Conservation (phyloP, 2,797 vertebrate species). For the Muraenolepis orangiensis region DNA sequence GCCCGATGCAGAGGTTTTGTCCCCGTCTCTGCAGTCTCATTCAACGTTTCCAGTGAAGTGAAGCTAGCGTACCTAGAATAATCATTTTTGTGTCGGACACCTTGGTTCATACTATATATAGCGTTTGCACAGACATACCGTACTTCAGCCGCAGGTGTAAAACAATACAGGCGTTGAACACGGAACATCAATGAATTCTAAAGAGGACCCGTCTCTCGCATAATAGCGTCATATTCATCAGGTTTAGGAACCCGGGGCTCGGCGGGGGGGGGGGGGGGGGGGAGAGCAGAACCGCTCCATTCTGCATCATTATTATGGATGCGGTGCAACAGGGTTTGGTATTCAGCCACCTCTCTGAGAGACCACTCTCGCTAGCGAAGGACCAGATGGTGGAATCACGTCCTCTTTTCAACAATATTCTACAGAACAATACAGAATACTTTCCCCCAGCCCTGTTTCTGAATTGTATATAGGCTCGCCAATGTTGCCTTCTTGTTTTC, state of each 20-base stretch:
- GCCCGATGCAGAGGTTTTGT: too few species aligned
- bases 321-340: background rate
- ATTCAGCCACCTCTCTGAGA: background rate
- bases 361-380: background rate
- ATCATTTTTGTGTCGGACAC: too few species aligned
- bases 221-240: conserved; percentile 26
- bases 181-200: conserved; percentile 14
- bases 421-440: too few species aligned
- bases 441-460: background rate
- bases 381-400: background rate
- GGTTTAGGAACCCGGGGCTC: too few species aligned
- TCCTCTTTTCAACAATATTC: background rate
- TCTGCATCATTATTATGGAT: background rate
- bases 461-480: background rate
- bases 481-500: background rate
- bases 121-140: too few species aligned
- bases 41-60: too few species aligned
- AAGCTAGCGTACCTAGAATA: too few species aligned
- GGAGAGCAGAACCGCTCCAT: background rate
- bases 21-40: too few species aligned
- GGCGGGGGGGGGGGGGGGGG: too few species aligned
- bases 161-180: conserved; percentile 23
- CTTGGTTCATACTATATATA: too few species aligned
- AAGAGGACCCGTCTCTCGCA: conserved; percentile 29
- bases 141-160: conserved; percentile 6